Evolutionary conservation across 2,113 vertebrate genomes (phyloP).

Genomic region (Lepisosteus oculatus): DNA sequence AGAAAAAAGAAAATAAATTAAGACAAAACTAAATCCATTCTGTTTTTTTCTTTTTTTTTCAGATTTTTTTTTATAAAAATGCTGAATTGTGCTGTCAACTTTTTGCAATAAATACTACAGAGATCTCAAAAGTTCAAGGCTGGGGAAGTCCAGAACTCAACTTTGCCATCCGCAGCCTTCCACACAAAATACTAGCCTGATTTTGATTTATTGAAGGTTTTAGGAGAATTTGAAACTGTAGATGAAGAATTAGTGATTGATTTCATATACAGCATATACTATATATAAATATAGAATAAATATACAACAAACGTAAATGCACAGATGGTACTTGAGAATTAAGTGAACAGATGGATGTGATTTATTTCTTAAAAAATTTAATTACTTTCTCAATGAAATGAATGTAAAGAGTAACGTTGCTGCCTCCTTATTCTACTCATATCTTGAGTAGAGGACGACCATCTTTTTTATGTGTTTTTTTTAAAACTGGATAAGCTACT

Average conservation of each 20-base stretch:
- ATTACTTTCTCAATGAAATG: constrained; percentile 9
- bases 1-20: constrained; percentile 68
- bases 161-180: constrained; percentile 42
- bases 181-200: constrained; percentile 42
- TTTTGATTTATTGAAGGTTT: constrained; percentile 37
- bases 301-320: constrained; percentile 62
- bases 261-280: constrained; percentile 65
- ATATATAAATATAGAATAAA: constrained; percentile 53
- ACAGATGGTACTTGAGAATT: constrained; percentile 46
- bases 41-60: constrained; percentile 16
- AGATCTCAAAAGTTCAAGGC: constrained; percentile 22
- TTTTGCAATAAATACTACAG: constrained; percentile 54
- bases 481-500: constrained; percentile 42
- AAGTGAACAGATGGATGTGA: constrained; percentile 31
- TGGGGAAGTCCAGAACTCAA: constrained; percentile 32
- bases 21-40: constrained; percentile 31
- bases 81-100: constrained; percentile 57
- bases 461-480: constrained; percentile 47
- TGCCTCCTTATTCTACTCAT: constrained; percentile 33
- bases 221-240: constrained; percentile 41
- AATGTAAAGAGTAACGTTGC: constrained; percentile 26
- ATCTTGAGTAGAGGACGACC: constrained; percentile 26
- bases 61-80: constrained; percentile 39
- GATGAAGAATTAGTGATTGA: constrained; percentile 39
- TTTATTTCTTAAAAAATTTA: constrained; percentile 19